Evolutionary conservation across 1,140 invertebrate species (phyloP), one percentile per base, ranked within the genome.

Genomic region (Caenorhabditis remanei): DNA sequence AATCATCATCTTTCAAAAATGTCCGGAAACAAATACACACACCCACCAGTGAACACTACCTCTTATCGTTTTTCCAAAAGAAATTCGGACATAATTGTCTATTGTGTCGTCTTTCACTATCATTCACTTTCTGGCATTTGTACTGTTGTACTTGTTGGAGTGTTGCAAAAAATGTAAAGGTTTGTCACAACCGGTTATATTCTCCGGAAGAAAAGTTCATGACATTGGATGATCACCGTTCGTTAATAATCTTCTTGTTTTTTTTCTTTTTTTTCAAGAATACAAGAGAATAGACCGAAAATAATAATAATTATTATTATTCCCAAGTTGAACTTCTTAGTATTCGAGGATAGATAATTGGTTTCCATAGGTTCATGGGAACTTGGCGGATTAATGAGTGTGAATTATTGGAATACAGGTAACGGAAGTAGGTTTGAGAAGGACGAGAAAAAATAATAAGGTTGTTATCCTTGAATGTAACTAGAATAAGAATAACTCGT

Each of bases 21-120:
- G 56, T 40, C 46, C 46, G 46, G 67, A 71, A 71, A 71, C 40
- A 11, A 24, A 16, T 14, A 46, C 43, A 46, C 7, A 48, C 14
- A 79, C 71, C 41, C 43, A 79, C 71, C n/a, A 79, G 8, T 50
- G 46, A 53, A 32, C 46, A 71, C 19, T 48, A 46, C 19, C 40
- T 71, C 67, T 71, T 71, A 46, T 71, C 67, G 21, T 79, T 79
- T 79, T 79, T 79, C 11, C 46, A 19, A 79, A 24, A 53, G 19
- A 11, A 50, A 79, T 79, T 79, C 21, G 71, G 53, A 79, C 71
- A 79, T 50, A 79, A 79, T 79, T 79, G 71, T 50, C 71, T 21
- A 79, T 79, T 79, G 71, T 79, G n/a, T 67, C 21, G 43, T 50
- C 21, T 71, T 46, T 79, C 46, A 50, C 71, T 79, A 79, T 79